Evolutionary conservation across 2,888 invertebrate species (phyloP), one percentile per base, ranked within the genome.

Genomic region (Apotomis capreana): DNA sequence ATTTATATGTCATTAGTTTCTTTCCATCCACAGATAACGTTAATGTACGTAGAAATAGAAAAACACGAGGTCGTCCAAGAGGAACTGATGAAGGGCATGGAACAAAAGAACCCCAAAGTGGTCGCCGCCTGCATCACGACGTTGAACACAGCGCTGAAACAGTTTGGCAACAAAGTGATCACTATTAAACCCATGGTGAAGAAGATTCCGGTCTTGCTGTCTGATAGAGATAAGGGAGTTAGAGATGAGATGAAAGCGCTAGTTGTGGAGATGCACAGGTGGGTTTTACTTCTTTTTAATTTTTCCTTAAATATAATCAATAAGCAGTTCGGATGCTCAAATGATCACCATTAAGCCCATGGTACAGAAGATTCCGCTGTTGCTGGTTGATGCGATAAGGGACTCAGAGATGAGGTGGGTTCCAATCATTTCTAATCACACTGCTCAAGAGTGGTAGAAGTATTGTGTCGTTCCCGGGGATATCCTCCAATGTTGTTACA

Each of bases 21-120:
- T 36, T 68, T 74, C 75, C 71, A 65, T 71, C 93, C 95, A 60
- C 97, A 98, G 92, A 95, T 99, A 75, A 96, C 96, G 5, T 92
- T 99, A 73, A 97, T 98, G 97, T 99, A 97, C 86, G 95, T 99
- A 78, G 99, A 99, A 94, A 98, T 99, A 81, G 99, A 99, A 84
- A 99, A 98, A 85, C 96, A 97, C 74, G 99, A 99, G 76, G 89
- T 95, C 10, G 98, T 98, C 0, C 94, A 96, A 79, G 99, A 99
- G 78, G 99, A 98, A 87, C 92, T 99, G 2, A 91, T 98, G 26
- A 98, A 98, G 91, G 99, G 99, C 51, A 96, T 98, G 92, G 97
- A 98, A 59, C 97, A 97, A 79, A 99, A 99, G 88, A 99, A 99
- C 89, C 99, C 99, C 0, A 99, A 99, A 92, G 97, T 98, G 74